Evolutionary conservation across 2,797 vertebrate genomes (phyloP).

Genomic region (Anguilla obscura): DNA sequence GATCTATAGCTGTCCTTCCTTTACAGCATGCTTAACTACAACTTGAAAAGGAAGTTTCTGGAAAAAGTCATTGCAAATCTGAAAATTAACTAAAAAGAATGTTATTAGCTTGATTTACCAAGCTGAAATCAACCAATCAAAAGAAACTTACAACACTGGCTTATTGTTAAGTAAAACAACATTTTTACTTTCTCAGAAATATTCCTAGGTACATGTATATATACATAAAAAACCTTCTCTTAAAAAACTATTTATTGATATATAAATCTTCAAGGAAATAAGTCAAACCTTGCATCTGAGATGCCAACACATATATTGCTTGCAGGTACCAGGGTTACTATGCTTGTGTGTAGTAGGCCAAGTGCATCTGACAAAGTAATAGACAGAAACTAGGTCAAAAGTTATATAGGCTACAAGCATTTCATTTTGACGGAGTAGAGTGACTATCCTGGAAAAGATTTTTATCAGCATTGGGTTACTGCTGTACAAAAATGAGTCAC

Average conservation of each 20-base stretch:
- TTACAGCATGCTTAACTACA: neutral
- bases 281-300: neutral
- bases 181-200: too few species aligned
- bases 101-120: neutral
- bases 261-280: neutral
- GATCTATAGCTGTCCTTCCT: neutral
- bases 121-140: neutral
- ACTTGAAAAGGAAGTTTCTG: neutral
- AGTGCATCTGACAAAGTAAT: neutral
- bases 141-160: neutral
- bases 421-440: neutral
- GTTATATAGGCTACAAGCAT: neutral
- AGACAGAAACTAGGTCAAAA: neutral
- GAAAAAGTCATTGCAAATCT: neutral
- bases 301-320: neutral
- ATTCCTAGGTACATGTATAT: too few species aligned
- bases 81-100: neutral
- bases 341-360: neutral
- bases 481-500: neutral
- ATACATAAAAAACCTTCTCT: too few species aligned
- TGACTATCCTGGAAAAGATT: neutral
- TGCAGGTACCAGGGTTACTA: neutral
- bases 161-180: too few species aligned
- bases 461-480: neutral
- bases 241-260: too few species aligned